Evolutionary conservation across 2,888 invertebrate genomes (phyloP).

Genomic region (Salticus scenicus): DNA sequence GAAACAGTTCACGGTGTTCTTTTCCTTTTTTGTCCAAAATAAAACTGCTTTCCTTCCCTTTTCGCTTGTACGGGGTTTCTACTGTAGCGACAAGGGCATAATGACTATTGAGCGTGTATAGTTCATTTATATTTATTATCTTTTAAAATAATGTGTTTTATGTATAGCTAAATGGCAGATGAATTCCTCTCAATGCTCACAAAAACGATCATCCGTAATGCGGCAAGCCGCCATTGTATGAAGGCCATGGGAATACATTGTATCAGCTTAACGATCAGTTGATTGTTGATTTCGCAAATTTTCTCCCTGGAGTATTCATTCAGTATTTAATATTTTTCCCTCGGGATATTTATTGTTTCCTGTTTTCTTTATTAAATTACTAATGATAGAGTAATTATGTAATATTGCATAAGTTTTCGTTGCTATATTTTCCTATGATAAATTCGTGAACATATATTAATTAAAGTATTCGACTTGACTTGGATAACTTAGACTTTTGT

Average conservation of each 20-base stretch:
- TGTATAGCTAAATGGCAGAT: background rate
- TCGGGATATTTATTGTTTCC: no score
- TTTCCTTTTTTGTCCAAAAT: conserved; percentile 13
- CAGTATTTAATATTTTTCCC: no score
- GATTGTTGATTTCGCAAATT: no score
- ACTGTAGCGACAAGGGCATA: background rate
- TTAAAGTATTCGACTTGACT: no score
- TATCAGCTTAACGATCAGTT: background rate
- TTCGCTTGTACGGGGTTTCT: conserved; percentile 10
- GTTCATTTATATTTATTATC: background rate
- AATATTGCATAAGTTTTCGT: no score
- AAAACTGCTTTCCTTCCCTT: background rate
- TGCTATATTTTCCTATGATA: no score
- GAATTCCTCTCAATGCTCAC: background rate
- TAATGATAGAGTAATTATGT: no score
- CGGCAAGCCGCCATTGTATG: background rate
- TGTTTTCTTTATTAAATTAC: no score
- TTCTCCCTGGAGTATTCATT: no score
- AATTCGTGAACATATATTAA: no score
- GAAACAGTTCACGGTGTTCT: background rate
- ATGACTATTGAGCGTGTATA: no score
- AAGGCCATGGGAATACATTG: background rate
- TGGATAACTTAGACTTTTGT: no score
- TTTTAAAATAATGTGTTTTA: background rate
- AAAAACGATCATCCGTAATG: background rate